These are phyloP conservation scores for Nothobranchius kuhntae DNA, from an alignment of 2,113 vertebrate species.

Conservation along the genomic window DNA sequence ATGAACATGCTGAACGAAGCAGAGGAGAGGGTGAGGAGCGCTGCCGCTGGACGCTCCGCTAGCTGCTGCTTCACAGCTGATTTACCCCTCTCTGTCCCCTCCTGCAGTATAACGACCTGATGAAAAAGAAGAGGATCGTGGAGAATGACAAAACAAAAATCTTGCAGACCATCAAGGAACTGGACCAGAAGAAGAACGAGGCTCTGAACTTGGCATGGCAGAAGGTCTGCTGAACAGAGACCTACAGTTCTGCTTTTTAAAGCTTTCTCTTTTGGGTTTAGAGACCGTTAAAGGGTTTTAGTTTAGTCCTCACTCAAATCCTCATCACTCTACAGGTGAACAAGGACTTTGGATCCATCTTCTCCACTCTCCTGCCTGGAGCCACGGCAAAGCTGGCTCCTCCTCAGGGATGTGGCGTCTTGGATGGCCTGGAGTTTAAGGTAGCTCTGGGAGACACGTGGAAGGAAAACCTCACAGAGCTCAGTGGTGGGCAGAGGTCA, in stretches of 20 bases:
- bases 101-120: conserved; percentile 91
- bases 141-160: conserved; percentile 95
- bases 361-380: conserved; percentile 91
- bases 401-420: conserved; percentile 74
- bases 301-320: too few species aligned
- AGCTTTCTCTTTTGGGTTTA: too few species aligned
- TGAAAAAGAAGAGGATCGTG: conserved; percentile 93
- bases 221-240: conserved; percentile 80
- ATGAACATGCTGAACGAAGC: conserved; percentile 89
- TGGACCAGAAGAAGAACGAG: conserved; percentile 93
- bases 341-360: conserved; percentile 94
- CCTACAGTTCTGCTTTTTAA: too few species aligned
- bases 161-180: conserved; percentile 87
- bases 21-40: conserved; percentile 85
- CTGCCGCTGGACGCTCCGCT: neutral
- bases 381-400: conserved; percentile 86
- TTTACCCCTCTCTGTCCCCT: neutral
- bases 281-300: too few species aligned
- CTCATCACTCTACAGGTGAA: conserved; percentile 83
- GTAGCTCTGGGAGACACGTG: conserved; percentile 93
- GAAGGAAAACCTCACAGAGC: conserved; percentile 97
- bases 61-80: neutral
- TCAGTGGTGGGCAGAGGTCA: conserved; percentile 95
- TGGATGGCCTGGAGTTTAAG: conserved; percentile 91
- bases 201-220: conserved; percentile 91